Percentiles rank a stretch among this genome's conserved stretches.
Conservation (phyloP, 1,140 invertebrate species). For the Diorhabda elongata region DNA sequence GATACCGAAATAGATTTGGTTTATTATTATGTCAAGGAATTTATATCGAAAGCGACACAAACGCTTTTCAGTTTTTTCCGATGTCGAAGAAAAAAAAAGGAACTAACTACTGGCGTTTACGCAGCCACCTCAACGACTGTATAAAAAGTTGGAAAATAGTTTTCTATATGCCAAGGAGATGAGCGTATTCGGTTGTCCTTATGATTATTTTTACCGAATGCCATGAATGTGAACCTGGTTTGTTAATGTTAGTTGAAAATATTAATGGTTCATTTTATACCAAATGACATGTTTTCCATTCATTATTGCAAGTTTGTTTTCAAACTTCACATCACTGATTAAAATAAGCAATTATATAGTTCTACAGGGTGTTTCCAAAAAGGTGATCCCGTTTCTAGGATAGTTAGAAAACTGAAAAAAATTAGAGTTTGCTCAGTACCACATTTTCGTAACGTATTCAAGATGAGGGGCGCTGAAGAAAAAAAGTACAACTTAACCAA, state of each 20-base stretch:
- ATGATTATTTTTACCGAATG: conserved; percentile 15
- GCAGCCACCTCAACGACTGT: conserved; percentile 29
- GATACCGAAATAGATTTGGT: not conserved
- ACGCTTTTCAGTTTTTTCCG: not conserved
- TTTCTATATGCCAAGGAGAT: not conserved
- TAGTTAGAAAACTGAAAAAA: too few species aligned
- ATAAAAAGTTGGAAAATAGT: conserved; percentile 13
- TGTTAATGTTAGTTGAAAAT: conserved; percentile 13
- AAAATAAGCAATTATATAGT: too few species aligned
- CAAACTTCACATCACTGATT: too few species aligned
- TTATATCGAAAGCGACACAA: not conserved
- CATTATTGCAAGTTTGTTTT: too few species aligned
- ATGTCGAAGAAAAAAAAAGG: not conserved
- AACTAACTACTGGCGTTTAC: conserved; percentile 17
- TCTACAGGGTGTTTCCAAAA: too few species aligned
- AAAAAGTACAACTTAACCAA: too few species aligned
- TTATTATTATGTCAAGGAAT: not conserved
- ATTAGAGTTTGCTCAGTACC: too few species aligned
- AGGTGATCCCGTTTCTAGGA: too few species aligned
- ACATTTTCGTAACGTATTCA: too few species aligned
- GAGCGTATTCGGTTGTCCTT: conserved; percentile 3
- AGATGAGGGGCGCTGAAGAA: too few species aligned
- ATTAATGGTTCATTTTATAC: not conserved
- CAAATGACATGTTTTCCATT: too few species aligned
- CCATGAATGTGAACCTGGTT: conserved; percentile 1